Percentiles rank a stretch among this genome's conserved stretches.
phyloP scores from a whole-genome alignment of 2,113 vertebrate species.

The Petroica traversi region DNA sequence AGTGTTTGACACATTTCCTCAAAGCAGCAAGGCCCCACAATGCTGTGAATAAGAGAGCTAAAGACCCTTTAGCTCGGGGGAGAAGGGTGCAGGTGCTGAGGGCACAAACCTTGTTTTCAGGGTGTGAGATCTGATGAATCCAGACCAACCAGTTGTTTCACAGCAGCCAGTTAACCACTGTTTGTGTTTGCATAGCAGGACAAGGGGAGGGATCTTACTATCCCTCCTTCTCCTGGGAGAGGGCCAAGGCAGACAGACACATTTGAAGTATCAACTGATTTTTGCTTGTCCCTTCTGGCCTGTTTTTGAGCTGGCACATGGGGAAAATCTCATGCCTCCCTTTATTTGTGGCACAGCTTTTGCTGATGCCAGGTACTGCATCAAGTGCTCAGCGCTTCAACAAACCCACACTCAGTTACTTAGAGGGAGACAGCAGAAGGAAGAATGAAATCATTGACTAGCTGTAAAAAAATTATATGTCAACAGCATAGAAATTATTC shows the following conservation, averaged over 20 bases:
- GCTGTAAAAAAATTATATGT: neutral
- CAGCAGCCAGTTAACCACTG: neutral
- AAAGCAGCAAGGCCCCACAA: neutral
- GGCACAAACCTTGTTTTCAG: neutral
- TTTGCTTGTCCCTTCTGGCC: neutral
- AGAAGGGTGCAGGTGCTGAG: neutral
- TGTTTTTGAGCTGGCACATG: neutral
- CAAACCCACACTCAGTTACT: neutral
- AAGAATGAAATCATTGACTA: neutral
- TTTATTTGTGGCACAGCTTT: neutral
- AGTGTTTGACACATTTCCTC: rapidly evolving
- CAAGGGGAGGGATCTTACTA: neutral
- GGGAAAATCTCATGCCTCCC: neutral
- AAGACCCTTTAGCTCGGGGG: neutral
- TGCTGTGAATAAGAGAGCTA: neutral
- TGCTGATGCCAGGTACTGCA: neutral
- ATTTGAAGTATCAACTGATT: neutral
- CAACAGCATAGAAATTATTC: neutral
- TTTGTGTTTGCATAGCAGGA: neutral
- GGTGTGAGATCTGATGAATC: neutral
- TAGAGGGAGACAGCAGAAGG: neutral
- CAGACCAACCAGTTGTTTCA: neutral
- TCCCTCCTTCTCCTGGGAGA: neutral
- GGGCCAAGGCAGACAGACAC: neutral
- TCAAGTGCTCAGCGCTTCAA: neutral